Percentiles rank a stretch among this genome's conserved stretches.
Evolutionary conservation across 2,888 invertebrate species (phyloP).

Genomic region (Orchestes rusci): DNA sequence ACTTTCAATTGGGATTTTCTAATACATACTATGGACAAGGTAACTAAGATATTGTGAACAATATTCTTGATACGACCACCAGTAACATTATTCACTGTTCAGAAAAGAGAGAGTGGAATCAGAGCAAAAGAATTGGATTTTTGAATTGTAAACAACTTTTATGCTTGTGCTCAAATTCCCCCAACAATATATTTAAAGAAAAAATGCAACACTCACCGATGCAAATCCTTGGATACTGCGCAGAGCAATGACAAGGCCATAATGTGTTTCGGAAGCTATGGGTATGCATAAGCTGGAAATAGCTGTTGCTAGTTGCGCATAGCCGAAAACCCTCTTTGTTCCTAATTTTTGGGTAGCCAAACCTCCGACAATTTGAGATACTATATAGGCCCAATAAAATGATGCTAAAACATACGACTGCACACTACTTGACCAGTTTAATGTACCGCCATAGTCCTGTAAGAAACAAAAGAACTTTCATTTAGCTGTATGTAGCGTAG

Average conservation of each 20-base stretch:
- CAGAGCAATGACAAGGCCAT: conserved; percentile 52
- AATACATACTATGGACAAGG: too few species aligned
- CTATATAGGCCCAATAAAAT: conserved; percentile 68
- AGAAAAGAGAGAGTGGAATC: too few species aligned
- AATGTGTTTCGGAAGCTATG: conserved; percentile 55
- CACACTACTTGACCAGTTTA: conserved; percentile 57
- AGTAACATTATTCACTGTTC: too few species aligned
- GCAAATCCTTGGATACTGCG: conserved; percentile 63
- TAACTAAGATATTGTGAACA: too few species aligned
- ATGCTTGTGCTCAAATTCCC: too few species aligned
- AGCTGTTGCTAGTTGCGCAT: conserved; percentile 62
- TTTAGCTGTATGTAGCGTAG: too few species aligned
- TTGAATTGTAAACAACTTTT: too few species aligned
- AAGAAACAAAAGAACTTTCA: conserved; percentile 24
- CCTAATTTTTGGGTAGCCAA: conserved; percentile 63
- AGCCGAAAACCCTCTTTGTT: conserved; percentile 63
- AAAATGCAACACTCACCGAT: conserved; percentile 57
- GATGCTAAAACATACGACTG: conserved; percentile 60
- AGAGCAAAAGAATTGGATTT: too few species aligned
- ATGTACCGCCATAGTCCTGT: conserved; percentile 49
- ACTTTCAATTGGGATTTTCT: too few species aligned
- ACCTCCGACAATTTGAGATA: conserved; percentile 63
- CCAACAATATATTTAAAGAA: too few species aligned
- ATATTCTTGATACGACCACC: too few species aligned
- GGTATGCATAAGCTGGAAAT: conserved; percentile 61